Conservation (phyloP, 2,113 vertebrate genomes). For the Oncorhynchus kisutch region DNA sequence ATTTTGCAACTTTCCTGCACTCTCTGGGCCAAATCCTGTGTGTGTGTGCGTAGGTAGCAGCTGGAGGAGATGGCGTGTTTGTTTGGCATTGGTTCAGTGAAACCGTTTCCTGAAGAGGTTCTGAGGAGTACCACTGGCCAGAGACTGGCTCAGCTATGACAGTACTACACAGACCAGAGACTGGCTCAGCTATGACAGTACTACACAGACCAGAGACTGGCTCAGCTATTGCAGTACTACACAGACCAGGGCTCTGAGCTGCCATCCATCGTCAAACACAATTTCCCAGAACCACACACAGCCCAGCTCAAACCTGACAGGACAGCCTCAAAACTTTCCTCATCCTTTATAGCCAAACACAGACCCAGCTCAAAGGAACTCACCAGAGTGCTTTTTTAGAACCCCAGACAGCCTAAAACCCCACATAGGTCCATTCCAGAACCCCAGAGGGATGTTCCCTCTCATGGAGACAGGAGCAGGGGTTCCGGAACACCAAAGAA, state of each 20-base stretch:
- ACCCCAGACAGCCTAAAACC: slow-evolving; percentile 28
- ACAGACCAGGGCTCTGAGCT: slow-evolving; percentile 70
- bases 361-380: slow-evolving; percentile 15
- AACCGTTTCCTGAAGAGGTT: slow-evolving; percentile 78
- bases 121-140: slow-evolving; percentile 59
- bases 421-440: slow-evolving; percentile 38
- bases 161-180: too few species aligned
- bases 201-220: too few species aligned
- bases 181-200: too few species aligned
- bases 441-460: slow-evolving; percentile 33
- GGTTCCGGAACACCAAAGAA: slow-evolving; percentile 37
- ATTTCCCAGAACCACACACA: slow-evolving; percentile 46
- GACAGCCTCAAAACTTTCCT: slow-evolving; percentile 1
- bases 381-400: slow-evolving; percentile 5
- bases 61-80: slow-evolving; percentile 84
- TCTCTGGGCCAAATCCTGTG: not conserved
- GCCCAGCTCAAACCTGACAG: slow-evolving; percentile 16
- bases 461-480: slow-evolving; percentile 26
- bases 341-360: slow-evolving; percentile 25
- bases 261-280: slow-evolving; percentile 53
- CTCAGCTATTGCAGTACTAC: too few species aligned
- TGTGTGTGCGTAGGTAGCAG: slow-evolving; percentile 77
- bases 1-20: not conserved
- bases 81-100: slow-evolving; percentile 74
- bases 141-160: too few species aligned